Conservation (phyloP, 2,797 vertebrate genomes). For the Lacerta viridis region DNA sequence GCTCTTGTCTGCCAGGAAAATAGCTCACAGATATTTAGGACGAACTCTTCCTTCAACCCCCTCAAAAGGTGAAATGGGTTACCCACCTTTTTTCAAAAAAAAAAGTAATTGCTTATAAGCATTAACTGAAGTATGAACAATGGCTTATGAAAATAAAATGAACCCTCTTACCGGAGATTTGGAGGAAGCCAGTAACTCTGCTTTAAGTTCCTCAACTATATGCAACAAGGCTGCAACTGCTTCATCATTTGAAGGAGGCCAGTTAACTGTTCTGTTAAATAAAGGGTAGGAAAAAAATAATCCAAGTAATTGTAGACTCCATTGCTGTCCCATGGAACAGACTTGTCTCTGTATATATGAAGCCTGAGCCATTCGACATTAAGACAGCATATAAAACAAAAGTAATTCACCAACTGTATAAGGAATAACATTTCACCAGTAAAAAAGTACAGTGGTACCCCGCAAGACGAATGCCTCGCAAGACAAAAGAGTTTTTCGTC, state of each 20-base stretch:
- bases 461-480: no score
- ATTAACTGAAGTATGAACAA: conserved; percentile 15
- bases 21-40: neutral
- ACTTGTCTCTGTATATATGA: neutral
- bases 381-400: neutral
- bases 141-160: conserved; percentile 8
- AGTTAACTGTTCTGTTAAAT: conserved; percentile 71
- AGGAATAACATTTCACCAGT: neutral
- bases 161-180: conserved; percentile 69
- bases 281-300: conserved; percentile 32
- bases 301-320: conserved; percentile 3
- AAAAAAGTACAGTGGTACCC: no score
- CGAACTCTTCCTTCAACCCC: neutral
- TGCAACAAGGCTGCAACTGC: conserved; percentile 70
- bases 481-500: no score
- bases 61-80: neutral
- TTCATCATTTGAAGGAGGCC: conserved; percentile 75
- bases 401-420: neutral
- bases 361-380: neutral
- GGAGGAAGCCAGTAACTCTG: conserved; percentile 64
- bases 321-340: neutral
- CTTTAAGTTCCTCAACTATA: conserved; percentile 73
- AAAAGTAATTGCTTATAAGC: neutral
- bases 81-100: neutral
- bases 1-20: neutral